Base-by-base conservation (phyloP, 2,888 invertebrate species). In the Yponomeuta plumbellus region DNA sequence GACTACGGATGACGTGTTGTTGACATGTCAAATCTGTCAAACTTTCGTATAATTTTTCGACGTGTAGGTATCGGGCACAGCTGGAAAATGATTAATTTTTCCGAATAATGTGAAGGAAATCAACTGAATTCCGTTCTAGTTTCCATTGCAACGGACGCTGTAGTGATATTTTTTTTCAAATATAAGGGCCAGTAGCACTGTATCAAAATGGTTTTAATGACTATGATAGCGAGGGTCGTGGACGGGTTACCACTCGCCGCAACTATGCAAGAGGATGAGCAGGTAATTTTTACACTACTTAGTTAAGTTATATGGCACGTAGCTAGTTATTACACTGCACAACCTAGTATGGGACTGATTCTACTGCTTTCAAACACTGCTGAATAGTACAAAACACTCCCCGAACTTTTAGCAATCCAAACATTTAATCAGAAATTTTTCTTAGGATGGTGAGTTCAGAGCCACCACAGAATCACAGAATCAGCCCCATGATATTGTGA, bases 251-350 rank as follows among this genome's bases (percentile, higher is more conserved):
- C 98, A 67, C 90, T 99, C 76, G 97, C 98, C 69, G 99, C 98
- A 67, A 98, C 98, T 66, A 97, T 99, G 94, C 99, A 99, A 90
- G 99, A 99, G 86, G 98, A 99, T 81, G 99, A 99, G 88, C 97
- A 98, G 94, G 98, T 98, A 92, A 71, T 21, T 21, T 21, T 44
- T 34, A 62, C 10, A 39, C 39, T 10, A 4, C 2, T 39, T 34
- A 62, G 11, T 17, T 62, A n/a, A 1, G 3, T 34, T 39, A 8
- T n/a, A 34, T n/a, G 17, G n/a, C n/a, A 23, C 22, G n/a, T 61
- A 23, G 21, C 59, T 59, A 52, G 17, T 52, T 52, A 52, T 62
- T 39, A 59, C 6, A 66, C 21, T 34, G 34, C 61, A 61, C 61
- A 61, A 61, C 5, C 17, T 34, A 17, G 17, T 34, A n/a, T 17